Conservation (phyloP, 1,140 invertebrate species). For the Branchinecta lynchi region DNA sequence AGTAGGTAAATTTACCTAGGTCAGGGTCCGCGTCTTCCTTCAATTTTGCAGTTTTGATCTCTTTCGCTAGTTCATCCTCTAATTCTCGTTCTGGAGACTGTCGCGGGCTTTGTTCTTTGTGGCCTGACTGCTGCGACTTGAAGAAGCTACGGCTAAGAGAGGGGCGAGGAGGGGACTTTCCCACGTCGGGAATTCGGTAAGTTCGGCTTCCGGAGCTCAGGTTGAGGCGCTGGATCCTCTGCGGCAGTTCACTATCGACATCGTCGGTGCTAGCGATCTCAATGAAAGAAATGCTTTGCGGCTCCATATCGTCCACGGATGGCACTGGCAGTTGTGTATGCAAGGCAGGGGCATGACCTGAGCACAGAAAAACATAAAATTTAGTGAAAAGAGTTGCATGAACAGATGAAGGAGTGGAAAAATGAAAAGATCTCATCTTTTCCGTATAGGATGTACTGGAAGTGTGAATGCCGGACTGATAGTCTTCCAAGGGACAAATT, state of each 20-base stretch:
- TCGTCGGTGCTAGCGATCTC: conserved; percentile 40
- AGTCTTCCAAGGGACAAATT: too few species aligned
- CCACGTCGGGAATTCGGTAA: conserved; percentile 47
- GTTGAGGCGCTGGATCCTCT: conserved; percentile 45
- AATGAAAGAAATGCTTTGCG: conserved; percentile 80
- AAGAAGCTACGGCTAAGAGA: conserved; percentile 13
- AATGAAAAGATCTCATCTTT: too few species aligned
- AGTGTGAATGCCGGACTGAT: too few species aligned
- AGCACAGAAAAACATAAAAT: not conserved
- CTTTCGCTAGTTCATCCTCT: conserved; percentile 18
- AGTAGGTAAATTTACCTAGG: conserved; percentile 7
- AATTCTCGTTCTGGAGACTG: not conserved
- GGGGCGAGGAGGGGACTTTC: conserved; percentile 20
- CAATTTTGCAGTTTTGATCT: conserved; percentile 26
- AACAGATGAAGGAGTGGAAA: too few species aligned
- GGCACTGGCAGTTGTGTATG: conserved; percentile 46
- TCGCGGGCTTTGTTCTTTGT: not conserved
- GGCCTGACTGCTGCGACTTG: conserved; percentile 14
- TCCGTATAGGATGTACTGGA: too few species aligned
- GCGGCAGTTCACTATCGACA: conserved; percentile 29
- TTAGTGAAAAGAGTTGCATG: too few species aligned
- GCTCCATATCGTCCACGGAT: conserved; percentile 64
- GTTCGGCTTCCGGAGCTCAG: conserved; percentile 71
- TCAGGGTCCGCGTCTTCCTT: conserved; percentile 28
- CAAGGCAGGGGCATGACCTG: conserved; percentile 27